Percentiles rank a stretch among this genome's conserved stretches.
These are phyloP conservation scores for Thereva nobilitata DNA, from an alignment of 2,888 invertebrate species.

Conservation along the genomic window DNA sequence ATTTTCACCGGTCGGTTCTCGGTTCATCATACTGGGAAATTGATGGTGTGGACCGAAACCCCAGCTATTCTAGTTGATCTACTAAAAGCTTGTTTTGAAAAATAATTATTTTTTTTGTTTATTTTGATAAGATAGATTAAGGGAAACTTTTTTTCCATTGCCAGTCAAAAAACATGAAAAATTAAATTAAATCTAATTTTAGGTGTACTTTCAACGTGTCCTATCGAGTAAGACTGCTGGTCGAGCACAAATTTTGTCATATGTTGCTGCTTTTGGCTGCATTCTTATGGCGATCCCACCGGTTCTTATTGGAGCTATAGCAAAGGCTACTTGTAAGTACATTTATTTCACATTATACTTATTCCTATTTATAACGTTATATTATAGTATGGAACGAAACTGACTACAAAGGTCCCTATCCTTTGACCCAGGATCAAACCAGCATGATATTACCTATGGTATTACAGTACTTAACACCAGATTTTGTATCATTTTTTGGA, in stretches of 20 bases:
- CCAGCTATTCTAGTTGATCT: no score
- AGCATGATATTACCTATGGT: constrained; percentile 97
- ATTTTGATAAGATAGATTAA: no score
- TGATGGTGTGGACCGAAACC: no score
- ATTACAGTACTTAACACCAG: constrained; percentile 93
- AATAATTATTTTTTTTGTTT: no score
- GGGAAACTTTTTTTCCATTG: no score
- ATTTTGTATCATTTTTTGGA: constrained; percentile 95
- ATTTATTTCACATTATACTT: constrained; percentile 1
- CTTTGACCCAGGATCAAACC: constrained; percentile 75
- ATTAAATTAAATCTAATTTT: constrained; percentile 41
- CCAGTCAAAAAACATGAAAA: not conserved
- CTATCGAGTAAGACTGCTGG: constrained; percentile 93
- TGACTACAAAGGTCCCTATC: constrained; percentile 75
- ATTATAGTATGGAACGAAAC: constrained; percentile 93
- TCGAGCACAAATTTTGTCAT: constrained; percentile 91
- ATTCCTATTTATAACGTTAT: not conserved
- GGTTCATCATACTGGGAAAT: no score
- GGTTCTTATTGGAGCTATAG: constrained; percentile 95
- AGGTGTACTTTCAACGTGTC: constrained; percentile 98
- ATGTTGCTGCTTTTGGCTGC: constrained; percentile 94
- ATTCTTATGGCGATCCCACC: constrained; percentile 97
- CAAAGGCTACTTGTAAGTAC: constrained; percentile 84
- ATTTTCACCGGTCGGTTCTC: no score
- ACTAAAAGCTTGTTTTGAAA: no score